Base-by-base conservation (phyloP, 2,797 vertebrate species). In the Amphiprion clarkii region DNA sequence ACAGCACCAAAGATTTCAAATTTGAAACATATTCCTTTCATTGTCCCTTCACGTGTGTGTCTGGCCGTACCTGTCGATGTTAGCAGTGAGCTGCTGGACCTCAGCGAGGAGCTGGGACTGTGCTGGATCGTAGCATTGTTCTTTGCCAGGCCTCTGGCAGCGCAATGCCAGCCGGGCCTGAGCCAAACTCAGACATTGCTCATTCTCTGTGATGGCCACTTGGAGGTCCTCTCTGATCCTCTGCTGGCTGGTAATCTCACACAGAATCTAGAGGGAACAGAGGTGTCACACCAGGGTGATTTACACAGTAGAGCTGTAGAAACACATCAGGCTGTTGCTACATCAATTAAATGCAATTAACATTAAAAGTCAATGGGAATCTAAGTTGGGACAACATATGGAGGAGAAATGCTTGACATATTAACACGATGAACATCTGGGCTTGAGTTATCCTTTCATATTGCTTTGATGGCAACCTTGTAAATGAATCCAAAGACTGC, bases 191-290 rank as follows among this genome's bases (percentile, higher is more conserved):
- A 95, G 85, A 0, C 93, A 95, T 3, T 89, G 95, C 76, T 96
- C 94, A 36, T 95, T 96, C 61, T 97, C 95, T 0, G 71, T 46
- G 0, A 98, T 92, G 76, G 96, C 94, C 83, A 94, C 94, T 51
- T 87, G 89, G 36, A 99, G 93, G 64, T 88, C 86, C 2, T 91
- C 87, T 53, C 95, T 89, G 76, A 95, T 97, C 85, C 88, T 96
- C 88, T 97, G 95, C 89, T 97, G 97, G 19, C 89, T 92, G 42
- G 88, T 73, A 3, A 93, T 87, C 92, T 99, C 96, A 14, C 92
- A 89, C 90, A 96, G 91, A 68, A 97, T 93, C 98, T 99, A 81
- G 52, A 51, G 49, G 31, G 33, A 52, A 10, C 0, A 39, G 46
- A 71, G 4, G 13, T 9, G 33, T 16, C 42, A 44, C 27, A 48